phyloP scores from a whole-genome alignment of 2,113 vertebrate genomes.

The Fukomys damarensis region DNA sequence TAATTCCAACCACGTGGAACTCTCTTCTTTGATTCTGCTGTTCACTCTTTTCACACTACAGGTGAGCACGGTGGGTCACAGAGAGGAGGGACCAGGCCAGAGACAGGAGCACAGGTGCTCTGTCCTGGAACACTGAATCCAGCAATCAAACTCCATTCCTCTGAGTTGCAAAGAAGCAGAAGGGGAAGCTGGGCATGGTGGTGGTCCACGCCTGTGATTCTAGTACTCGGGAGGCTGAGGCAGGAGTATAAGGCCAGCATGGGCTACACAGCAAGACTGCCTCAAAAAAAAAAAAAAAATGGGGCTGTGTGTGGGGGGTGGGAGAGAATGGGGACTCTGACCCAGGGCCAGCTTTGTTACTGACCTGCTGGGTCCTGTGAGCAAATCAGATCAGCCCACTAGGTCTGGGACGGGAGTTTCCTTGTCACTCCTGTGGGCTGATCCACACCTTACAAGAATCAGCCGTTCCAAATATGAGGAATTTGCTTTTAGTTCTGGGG shows the following conservation, averaged over 20 bases:
- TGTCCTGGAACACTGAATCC: neutral
- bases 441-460: neutral
- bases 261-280: neutral
- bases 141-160: neutral
- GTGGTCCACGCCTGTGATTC: neutral
- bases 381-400: neutral
- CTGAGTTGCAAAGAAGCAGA: neutral
- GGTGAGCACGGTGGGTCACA: neutral
- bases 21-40: neutral
- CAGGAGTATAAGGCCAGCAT: neutral
- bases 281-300: neutral
- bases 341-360: neutral
- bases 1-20: neutral
- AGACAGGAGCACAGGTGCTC: neutral
- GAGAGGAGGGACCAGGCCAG: neutral
- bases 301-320: neutral
- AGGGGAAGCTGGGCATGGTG: neutral
- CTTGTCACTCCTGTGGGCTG: neutral
- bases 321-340: too few relatives aligned
- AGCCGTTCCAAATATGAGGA: too few relatives aligned
- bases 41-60: neutral
- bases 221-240: neutral
- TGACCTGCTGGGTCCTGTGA: neutral
- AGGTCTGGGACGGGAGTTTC: neutral
- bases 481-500: neutral